Evolutionary conservation across 2,797 vertebrate genomes (phyloP).

Genomic region (Cynopterus sphinx): DNA sequence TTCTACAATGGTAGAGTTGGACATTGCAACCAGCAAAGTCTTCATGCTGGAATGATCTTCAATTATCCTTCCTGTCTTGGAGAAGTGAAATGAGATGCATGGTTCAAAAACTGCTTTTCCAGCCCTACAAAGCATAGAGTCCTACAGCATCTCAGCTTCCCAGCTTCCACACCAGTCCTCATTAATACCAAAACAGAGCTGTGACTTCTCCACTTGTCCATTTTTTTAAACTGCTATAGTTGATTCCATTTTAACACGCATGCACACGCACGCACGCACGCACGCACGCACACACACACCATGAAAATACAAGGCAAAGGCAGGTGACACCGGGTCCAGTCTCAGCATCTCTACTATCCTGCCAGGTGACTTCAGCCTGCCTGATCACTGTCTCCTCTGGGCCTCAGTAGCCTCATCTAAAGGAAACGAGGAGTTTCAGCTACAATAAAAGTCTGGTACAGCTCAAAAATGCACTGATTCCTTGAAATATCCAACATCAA

Average conservation of each 20-base stretch:
- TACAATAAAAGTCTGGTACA: neutral
- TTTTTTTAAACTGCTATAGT: neutral
- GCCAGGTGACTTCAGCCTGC: neutral
- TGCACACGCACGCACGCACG: neutral
- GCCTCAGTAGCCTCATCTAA: neutral
- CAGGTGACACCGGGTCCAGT: neutral
- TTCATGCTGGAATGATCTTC: neutral
- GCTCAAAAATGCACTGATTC: neutral
- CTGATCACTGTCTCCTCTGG: neutral
- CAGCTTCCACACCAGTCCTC: neutral
- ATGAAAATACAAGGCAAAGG: neutral
- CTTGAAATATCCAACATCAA: neutral
- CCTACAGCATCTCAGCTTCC: neutral
- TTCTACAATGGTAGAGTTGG: neutral
- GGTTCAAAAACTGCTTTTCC: slow-evolving; percentile 50
- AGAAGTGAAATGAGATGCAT: slow-evolving; percentile 4
- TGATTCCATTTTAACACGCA: neutral
- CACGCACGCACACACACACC: neutral
- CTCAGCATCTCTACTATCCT: neutral
- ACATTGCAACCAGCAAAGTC: neutral
- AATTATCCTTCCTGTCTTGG: neutral
- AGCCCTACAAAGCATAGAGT: neutral
- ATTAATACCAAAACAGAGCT: neutral
- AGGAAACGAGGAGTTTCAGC: neutral
- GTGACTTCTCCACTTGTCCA: neutral